Evolutionary conservation across 2,888 invertebrate species (phyloP), one percentile per base, ranked within the genome.

Genomic region (Cenopis cana): DNA sequence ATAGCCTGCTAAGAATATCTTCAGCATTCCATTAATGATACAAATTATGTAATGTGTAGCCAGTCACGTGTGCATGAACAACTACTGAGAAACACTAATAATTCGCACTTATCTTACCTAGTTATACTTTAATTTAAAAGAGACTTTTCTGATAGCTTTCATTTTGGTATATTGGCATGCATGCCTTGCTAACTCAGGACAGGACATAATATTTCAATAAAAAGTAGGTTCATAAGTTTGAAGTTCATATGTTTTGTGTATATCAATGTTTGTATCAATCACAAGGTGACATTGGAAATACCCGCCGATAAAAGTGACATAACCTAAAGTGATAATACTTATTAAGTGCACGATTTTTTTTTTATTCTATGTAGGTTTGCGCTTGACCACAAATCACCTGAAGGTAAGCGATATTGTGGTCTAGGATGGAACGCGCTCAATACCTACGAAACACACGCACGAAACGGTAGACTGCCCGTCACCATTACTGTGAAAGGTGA

Each of bases 231-330:
- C n/a, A n/a, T n/a, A n/a, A n/a, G n/a, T n/a, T n/a, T n/a, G n/a
- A n/a, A 5, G 54, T 10, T 24, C 62, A 4, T 46, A 18, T 57
- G 65, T 65, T 70, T 59, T 24, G 24, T 67, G 54, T 60, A 49
- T 52, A 50, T 49, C 46, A 17, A 57, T 36, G 24, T n/a, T n/a
- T 29, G 29, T 52, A 38, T 59, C 18, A 33, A 64, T 18, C 8
- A 29, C 61, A 24, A 24, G 24, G 64, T 64, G 64, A 64, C 64
- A 64, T 54, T 64, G 64, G 64, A 24, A 64, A 64, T 64, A 64
- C 62, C 52, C 52, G 29, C 9, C 17, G 52, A 64, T 52, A 64
- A 38, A 11, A 33, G 36, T 64, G 64, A 64, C 52, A 50, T 64
- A 64, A 64, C 36, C n/a, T n/a, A n/a, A n/a, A n/a, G n/a, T 36